These are phyloP conservation scores for Myotis lucifugus DNA, from an alignment of 2,113 vertebrate species.

Conservation along the genomic window DNA sequence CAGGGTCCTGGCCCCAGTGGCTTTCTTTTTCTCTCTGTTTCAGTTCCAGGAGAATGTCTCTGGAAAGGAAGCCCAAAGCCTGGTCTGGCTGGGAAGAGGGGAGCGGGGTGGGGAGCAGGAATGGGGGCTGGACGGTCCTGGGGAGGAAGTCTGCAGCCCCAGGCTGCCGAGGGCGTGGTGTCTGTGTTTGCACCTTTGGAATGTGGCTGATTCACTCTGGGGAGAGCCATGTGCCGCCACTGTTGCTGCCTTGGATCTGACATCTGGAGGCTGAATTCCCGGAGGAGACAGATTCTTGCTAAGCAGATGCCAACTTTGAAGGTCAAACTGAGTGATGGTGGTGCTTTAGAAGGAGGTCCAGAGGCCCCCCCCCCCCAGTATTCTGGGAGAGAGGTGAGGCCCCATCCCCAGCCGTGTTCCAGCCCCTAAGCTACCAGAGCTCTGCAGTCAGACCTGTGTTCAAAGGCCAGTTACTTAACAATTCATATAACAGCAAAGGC, in stretches of 20 bases:
- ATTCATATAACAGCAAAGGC: neutral
- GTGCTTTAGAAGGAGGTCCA: neutral
- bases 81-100: slow-evolving; percentile 15
- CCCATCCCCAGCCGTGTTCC: neutral
- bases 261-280: slow-evolving; percentile 78
- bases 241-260: slow-evolving; percentile 40
- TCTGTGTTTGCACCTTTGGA: slow-evolving; percentile 76
- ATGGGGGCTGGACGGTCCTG: neutral
- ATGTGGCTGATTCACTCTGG: slow-evolving; percentile 74
- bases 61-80: slow-evolving; percentile 63
- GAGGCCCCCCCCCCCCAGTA: neutral
- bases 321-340: slow-evolving; percentile 42
- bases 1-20: neutral
- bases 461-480: slow-evolving; percentile 4
- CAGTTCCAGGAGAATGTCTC: slow-evolving; percentile 52
- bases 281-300: slow-evolving; percentile 49
- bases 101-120: neutral
- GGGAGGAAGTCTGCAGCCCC: slow-evolving; percentile 63
- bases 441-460: neutral
- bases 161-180: slow-evolving; percentile 51
- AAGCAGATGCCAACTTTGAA: slow-evolving; percentile 58
- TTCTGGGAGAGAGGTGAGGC: neutral
- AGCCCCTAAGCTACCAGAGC: neutral
- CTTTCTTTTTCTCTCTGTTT: slow-evolving; percentile 22
- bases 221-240: slow-evolving; percentile 58